Conservation (phyloP, 1,140 invertebrate genomes). For the Bombus huntii region DNA sequence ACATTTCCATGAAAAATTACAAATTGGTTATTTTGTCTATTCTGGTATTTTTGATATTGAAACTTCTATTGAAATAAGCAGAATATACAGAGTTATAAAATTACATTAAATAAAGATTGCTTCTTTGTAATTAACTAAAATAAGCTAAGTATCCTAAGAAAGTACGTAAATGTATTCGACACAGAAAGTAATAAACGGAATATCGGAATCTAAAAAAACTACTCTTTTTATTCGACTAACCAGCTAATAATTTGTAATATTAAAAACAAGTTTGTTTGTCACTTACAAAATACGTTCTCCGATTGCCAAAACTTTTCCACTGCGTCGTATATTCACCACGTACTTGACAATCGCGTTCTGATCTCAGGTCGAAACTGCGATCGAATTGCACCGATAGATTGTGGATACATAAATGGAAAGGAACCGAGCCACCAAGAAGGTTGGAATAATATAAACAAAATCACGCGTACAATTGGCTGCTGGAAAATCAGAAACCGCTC, state of each 20-base stretch:
- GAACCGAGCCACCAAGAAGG: neutral
- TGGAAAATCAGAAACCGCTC: conserved; percentile 36
- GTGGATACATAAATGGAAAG: neutral
- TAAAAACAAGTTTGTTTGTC: neutral
- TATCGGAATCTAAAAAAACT: neutral
- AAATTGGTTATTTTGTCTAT: no score
- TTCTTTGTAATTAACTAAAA: no score
- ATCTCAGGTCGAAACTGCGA: neutral
- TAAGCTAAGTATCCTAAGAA: no score
- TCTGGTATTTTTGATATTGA: no score
- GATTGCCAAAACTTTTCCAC: neutral
- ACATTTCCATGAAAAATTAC: no score
- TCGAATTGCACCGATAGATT: conserved; percentile 1
- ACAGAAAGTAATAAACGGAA: no score
- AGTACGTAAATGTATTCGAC: no score
- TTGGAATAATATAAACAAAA: conserved; percentile 21
- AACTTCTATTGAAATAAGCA: no score
- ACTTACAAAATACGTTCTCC: neutral
- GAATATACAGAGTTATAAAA: no score
- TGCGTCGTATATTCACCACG: neutral
- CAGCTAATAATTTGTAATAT: neutral
- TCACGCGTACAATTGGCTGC: conserved; percentile 54
- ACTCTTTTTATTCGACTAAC: neutral
- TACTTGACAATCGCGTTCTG: neutral
- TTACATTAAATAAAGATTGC: no score